phyloP scores from a whole-genome alignment of 2,797 vertebrate species.

The Lithobates sylvaticus region DNA sequence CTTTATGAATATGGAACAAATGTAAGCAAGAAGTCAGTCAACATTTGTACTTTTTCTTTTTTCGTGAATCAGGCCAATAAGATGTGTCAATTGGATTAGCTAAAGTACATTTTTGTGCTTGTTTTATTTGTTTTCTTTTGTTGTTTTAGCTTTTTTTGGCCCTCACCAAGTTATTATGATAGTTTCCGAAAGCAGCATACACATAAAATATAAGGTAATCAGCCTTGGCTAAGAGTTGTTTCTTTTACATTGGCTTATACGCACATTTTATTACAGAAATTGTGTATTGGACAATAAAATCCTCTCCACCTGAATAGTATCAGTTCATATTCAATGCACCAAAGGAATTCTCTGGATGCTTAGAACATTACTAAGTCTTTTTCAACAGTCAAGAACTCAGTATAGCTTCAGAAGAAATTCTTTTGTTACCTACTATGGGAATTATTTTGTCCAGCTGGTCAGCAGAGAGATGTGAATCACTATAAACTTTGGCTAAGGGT shows the following conservation, averaged over 20 bases:
- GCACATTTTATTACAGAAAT: background rate
- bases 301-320: constrained; percentile 3
- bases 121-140: background rate
- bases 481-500: constrained; percentile 14
- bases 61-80: no score
- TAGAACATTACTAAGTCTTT: constrained; percentile 8
- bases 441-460: constrained; percentile 26
- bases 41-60: no score
- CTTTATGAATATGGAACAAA: no score
- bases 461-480: constrained; percentile 30
- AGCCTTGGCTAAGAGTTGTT: background rate
- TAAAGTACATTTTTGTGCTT: no score
- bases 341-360: constrained; percentile 24
- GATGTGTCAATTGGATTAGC: no score
- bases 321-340: background rate
- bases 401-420: background rate
- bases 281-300: constrained; percentile 21
- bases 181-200: background rate
- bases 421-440: background rate
- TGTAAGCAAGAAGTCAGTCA: background rate
- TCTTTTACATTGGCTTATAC: background rate
- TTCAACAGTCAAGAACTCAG: background rate
- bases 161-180: background rate
- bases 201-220: background rate
- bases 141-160: background rate